These are phyloP conservation scores for Rhaphigaster nebulosa DNA, from an alignment of 2,888 invertebrate genomes.

Conservation along the genomic window DNA sequence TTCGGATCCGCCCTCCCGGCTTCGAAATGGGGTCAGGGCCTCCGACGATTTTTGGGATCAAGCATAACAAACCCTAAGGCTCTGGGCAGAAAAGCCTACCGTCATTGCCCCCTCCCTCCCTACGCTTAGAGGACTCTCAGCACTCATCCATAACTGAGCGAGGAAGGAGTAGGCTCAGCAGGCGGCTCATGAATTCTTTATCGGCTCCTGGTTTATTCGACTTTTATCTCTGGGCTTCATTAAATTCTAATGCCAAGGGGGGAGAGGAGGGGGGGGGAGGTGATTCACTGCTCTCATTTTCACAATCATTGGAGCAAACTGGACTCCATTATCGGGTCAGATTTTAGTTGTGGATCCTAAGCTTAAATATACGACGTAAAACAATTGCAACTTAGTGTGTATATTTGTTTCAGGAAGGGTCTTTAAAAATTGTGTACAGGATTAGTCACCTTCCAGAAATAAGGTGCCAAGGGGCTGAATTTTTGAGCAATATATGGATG, in stretches of 20 bases:
- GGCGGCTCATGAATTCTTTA: not conserved
- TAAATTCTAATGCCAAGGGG: not conserved
- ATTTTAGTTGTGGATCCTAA: not conserved
- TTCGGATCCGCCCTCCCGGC: constrained; percentile 26
- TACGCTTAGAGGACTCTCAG: not conserved
- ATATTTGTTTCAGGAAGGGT: too few species aligned
- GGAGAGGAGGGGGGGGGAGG: not conserved
- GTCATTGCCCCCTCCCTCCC: not conserved
- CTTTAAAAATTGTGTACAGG: too few species aligned
- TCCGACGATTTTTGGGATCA: not conserved
- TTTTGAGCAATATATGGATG: too few species aligned
- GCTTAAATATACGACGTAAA: not conserved
- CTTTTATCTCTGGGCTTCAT: constrained; percentile 7
- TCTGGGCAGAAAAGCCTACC: not conserved
- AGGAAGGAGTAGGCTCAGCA: not conserved
- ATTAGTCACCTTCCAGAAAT: too few species aligned
- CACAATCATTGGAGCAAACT: not conserved
- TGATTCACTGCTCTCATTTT: not conserved
- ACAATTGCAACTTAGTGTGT: not conserved
- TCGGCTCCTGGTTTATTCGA: not conserved
- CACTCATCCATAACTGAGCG: constrained; percentile 1
- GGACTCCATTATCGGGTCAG: not conserved
- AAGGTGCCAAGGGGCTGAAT: too few species aligned
- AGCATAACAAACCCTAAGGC: constrained; percentile 17
- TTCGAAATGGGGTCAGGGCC: constrained; percentile 40